These are phyloP conservation scores for Gymnorhina tibicen DNA, from an alignment of 2,113 vertebrate genomes.

Conservation along the genomic window DNA sequence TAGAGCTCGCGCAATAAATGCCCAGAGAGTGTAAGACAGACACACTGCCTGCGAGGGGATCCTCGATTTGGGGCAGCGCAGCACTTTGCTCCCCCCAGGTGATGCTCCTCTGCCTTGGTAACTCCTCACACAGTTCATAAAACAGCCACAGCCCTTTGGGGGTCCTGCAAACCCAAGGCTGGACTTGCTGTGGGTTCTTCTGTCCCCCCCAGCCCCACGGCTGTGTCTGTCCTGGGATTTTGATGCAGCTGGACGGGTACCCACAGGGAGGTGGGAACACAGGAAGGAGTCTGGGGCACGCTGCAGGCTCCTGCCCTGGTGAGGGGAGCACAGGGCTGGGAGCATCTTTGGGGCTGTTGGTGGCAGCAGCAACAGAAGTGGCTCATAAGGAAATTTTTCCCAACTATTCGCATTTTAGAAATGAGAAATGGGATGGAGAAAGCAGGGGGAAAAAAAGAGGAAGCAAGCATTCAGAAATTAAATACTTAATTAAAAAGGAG, in stretches of 20 bases:
- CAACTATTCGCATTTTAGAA: not conserved
- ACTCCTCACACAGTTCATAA: not conserved
- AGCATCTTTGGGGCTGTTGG: not conserved
- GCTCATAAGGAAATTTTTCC: not conserved
- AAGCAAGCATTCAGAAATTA: not conserved
- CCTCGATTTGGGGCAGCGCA: fast-evolving
- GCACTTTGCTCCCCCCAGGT: not conserved
- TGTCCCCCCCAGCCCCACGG: not conserved
- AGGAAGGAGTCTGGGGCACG: not conserved
- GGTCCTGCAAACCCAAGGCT: not conserved
- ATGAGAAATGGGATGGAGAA: not conserved
- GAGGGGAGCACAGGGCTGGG: not conserved
- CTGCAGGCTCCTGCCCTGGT: not conserved
- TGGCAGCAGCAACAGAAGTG: not conserved
- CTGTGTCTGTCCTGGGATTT: not conserved
- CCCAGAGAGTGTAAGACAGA: not conserved
- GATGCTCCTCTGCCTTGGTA: not conserved
- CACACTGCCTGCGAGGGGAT: fast-evolving
- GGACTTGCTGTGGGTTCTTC: not conserved
- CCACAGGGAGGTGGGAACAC: not conserved
- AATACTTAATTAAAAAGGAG: not conserved
- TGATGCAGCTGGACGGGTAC: fast-evolving
- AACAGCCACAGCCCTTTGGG: not conserved
- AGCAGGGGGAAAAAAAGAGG: fast-evolving
- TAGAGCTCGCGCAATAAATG: not conserved